A percentile compares a stretch with the other conserved stretches of the same genome.
Evolutionary conservation across 30 jellyfish, hydroid and myxozoan species (phyloP).

Genomic region (Pseudorhiza aurosa): DNA sequence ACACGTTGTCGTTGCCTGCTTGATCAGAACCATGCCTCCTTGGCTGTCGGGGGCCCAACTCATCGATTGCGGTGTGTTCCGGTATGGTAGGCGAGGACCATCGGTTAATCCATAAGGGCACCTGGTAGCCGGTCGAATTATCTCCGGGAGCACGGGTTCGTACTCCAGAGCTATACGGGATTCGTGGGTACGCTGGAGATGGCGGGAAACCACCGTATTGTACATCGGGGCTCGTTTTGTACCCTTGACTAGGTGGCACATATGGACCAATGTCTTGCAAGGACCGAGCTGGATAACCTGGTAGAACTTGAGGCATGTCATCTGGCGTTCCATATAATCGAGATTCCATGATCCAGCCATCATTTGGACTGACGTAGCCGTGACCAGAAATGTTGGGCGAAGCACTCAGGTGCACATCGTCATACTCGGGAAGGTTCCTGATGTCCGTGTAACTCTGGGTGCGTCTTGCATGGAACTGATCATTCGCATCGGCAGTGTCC

Average conservation of each 20-base stretch:
- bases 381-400: too few relatives aligned
- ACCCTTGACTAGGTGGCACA: not conserved
- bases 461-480: too few relatives aligned
- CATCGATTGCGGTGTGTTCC: slow-evolving; percentile 18
- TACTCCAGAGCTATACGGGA: not conserved
- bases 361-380: too few relatives aligned
- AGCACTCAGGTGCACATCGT: too few relatives aligned
- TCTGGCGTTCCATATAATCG: too few relatives aligned
- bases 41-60: not conserved
- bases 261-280: not conserved
- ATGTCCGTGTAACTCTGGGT: too few relatives aligned
- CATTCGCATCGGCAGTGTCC: not conserved
- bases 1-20: not conserved
- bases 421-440: too few relatives aligned
- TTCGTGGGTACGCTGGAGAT: not conserved
- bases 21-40: not conserved
- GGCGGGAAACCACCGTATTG: not conserved
- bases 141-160: slow-evolving; percentile 15
- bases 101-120: slow-evolving; percentile 18
- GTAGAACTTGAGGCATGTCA: too few relatives aligned
- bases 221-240: not conserved
- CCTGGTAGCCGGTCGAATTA: not conserved
- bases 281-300: too few relatives aligned
- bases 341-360: too few relatives aligned
- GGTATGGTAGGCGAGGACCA: slow-evolving; percentile 13